Percentiles rank a stretch among this genome's conserved stretches.
phyloP scores from a whole-genome alignment of 2,113 vertebrate species.

The Sturnira hondurensis region DNA sequence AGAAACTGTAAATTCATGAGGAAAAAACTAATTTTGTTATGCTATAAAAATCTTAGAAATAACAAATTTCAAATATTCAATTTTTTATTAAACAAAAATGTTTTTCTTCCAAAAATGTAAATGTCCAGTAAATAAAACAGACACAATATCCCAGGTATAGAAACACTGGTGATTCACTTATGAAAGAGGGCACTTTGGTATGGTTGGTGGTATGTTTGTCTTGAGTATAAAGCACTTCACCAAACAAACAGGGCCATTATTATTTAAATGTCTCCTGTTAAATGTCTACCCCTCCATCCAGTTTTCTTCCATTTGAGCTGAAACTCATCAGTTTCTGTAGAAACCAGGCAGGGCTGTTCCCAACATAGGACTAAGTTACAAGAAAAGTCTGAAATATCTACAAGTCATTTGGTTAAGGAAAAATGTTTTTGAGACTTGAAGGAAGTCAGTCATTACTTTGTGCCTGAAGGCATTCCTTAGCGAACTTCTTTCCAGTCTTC shows the following conservation, averaged over 20 bases:
- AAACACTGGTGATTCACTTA: conserved; percentile 13
- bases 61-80: conserved; percentile 40
- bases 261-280: not conserved
- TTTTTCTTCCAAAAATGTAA: conserved; percentile 73
- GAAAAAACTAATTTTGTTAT: conserved; percentile 44
- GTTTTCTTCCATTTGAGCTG: conserved; percentile 34
- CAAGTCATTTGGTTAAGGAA: conserved; percentile 51
- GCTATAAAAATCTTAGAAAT: conserved; percentile 33
- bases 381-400: conserved; percentile 70
- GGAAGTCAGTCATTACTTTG: conserved; percentile 70
- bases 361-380: not conserved
- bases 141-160: conserved; percentile 34
- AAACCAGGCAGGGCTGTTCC: too few species aligned
- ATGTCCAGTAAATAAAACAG: conserved; percentile 58
- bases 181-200: not conserved
- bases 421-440: conserved; percentile 71
- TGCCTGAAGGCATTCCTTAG: conserved; percentile 69
- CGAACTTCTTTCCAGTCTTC: conserved; percentile 36
- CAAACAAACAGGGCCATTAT: conserved; percentile 39
- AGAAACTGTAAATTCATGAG: conserved; percentile 28
- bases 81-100: conserved; percentile 40
- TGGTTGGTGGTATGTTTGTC: too few species aligned
- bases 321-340: conserved; percentile 16
- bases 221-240: too few species aligned
- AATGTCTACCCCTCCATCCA: not conserved